These are phyloP conservation scores for Geodia barretti DNA, from an alignment of 37 sponge, comb jelly and placozoan species.

Conservation along the genomic window DNA sequence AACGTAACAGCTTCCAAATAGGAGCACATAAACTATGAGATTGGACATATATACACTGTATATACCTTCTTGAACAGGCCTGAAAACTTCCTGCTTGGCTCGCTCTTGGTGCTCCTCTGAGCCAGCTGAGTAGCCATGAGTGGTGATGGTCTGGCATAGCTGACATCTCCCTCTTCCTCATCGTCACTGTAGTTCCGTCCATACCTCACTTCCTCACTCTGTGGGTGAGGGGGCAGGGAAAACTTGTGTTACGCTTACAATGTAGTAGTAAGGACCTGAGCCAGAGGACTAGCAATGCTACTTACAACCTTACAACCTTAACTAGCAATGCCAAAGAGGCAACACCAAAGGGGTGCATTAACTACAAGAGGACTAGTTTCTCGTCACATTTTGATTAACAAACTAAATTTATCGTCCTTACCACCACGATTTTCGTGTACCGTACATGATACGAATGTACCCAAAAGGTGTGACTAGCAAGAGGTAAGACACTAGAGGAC, in stretches of 20 bases:
- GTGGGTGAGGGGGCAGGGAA: background rate
- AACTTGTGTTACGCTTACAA: too few species aligned
- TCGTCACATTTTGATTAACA: background rate
- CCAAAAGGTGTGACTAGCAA: too few species aligned
- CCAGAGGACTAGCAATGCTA: too few species aligned
- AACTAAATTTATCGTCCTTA: slow-evolving; percentile 2
- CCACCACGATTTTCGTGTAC: background rate
- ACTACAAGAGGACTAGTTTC: background rate
- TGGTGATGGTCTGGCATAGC: background rate
- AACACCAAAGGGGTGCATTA: background rate
- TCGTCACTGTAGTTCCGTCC: slow-evolving; percentile 59
- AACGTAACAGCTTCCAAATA: too few species aligned
- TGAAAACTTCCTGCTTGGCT: background rate
- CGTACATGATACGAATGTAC: background rate
- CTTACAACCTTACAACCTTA: too few species aligned
- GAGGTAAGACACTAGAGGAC: too few species aligned
- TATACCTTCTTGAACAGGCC: slow-evolving; percentile 5
- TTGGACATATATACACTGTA: too few species aligned
- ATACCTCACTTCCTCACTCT: slow-evolving; percentile 31
- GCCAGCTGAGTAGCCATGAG: slow-evolving; percentile 34
- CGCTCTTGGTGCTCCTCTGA: background rate
- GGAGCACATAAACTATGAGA: too few species aligned
- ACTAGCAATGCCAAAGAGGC: too few species aligned
- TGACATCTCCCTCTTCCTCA: slow-evolving; percentile 23
- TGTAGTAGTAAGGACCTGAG: too few species aligned